These are phyloP conservation scores for Isurus oxyrinchus DNA, from an alignment of 2,113 vertebrate species.

Conservation along the genomic window DNA sequence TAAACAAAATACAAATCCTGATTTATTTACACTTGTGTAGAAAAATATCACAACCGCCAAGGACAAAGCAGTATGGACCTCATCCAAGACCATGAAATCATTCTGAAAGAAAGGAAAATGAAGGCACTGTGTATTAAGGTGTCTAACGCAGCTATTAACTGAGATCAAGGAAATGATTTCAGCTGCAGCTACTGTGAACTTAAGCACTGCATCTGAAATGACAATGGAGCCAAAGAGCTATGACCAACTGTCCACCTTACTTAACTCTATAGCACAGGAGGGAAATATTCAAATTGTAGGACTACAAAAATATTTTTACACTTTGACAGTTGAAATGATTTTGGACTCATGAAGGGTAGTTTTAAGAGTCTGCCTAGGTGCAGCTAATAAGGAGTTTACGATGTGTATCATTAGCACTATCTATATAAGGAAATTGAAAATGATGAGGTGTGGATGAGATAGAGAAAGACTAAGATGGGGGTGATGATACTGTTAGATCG, in stretches of 20 bases:
- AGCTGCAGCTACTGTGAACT: conserved; percentile 11
- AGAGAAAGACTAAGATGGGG: conserved; percentile 63
- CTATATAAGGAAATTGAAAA: conserved; percentile 70
- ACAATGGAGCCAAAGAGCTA: conserved; percentile 39
- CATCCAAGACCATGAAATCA: conserved; percentile 21
- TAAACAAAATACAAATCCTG: conserved; percentile 11
- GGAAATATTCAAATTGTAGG: conserved; percentile 46
- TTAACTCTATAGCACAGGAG: conserved; percentile 12
- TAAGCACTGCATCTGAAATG: conserved; percentile 38
- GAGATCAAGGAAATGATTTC: conserved; percentile 12
- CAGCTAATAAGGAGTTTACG: conserved; percentile 79
- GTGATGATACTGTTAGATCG: conserved; percentile 62
- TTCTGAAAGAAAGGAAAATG: conserved; percentile 28
- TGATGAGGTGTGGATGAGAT: conserved; percentile 64
- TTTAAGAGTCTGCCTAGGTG: conserved; percentile 56
- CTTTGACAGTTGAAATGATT: conserved; percentile 76
- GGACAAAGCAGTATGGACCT: background rate
- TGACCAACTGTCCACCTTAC: conserved; percentile 10
- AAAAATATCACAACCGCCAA: background rate
- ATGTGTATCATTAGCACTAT: conserved; percentile 76
- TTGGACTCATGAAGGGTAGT: conserved; percentile 59
- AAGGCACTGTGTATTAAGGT: conserved; percentile 3
- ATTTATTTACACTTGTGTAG: conserved; percentile 3
- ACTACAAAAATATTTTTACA: conserved; percentile 53
- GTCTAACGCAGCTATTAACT: conserved; percentile 30